phyloP scores from a whole-genome alignment of 2,797 vertebrate genomes.

The Sebastes ruberrimus region DNA sequence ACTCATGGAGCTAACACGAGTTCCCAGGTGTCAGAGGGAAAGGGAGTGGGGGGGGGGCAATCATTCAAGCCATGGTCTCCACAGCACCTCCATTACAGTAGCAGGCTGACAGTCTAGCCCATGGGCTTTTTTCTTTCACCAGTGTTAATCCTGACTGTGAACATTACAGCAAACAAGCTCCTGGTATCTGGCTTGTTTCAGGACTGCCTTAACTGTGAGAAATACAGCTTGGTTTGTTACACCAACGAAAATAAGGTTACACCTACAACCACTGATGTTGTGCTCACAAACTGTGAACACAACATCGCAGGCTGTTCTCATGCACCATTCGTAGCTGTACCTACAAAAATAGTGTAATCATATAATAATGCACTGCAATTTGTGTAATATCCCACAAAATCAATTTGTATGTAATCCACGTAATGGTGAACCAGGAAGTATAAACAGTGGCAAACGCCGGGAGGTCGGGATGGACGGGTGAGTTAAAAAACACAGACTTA shows the following conservation, averaged over 20 bases:
- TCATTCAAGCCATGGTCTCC: constrained; percentile 56
- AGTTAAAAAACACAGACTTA: too few relatives aligned
- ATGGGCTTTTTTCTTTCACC: constrained; percentile 55
- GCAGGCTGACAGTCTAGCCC: constrained; percentile 56
- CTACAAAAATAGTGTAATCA: too few relatives aligned
- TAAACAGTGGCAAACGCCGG: too few relatives aligned
- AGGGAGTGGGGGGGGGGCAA: constrained; percentile 7
- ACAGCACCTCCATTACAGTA: constrained; percentile 65
- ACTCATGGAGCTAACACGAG: constrained; percentile 69
- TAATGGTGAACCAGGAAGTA: too few relatives aligned
- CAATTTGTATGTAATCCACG: too few relatives aligned
- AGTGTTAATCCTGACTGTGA: constrained; percentile 60
- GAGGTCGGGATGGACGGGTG: too few relatives aligned
- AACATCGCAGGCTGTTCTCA: too few relatives aligned
- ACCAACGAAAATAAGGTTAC: not conserved
- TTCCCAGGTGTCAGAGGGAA: constrained; percentile 63
- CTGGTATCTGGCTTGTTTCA: constrained; percentile 31
- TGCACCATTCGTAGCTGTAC: too few relatives aligned
- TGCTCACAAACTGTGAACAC: not conserved
- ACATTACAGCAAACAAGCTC: constrained; percentile 54
- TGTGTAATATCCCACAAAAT: too few relatives aligned
- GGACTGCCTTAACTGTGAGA: constrained; percentile 17
- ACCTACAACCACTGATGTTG: not conserved
- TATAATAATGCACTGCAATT: too few relatives aligned
- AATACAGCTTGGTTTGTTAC: constrained; percentile 7